Conservation (phyloP, 2,113 vertebrate species). For the Takifugu flavidus region DNA sequence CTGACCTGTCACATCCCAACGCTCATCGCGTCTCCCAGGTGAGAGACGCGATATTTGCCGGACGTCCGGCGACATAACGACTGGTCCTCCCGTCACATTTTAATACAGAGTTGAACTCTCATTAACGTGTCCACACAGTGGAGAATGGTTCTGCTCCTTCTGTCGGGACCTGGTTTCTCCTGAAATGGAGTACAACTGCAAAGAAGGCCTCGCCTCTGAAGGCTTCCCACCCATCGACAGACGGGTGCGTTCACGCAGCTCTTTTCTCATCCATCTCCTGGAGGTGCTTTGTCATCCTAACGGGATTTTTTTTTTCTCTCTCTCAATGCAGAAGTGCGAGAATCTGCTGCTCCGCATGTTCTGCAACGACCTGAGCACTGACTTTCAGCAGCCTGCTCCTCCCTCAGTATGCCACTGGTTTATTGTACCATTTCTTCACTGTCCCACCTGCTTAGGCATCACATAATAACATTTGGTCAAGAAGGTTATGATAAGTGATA, state of each 20-base stretch:
- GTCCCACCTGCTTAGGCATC: too few species aligned
- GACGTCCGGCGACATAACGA: too few species aligned
- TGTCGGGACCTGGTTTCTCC: slow-evolving; percentile 85
- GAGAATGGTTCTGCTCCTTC: slow-evolving; percentile 94
- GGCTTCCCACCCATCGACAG: slow-evolving; percentile 73
- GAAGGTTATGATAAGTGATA: too few species aligned
- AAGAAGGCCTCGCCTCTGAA: slow-evolving; percentile 56
- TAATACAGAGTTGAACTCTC: too few species aligned
- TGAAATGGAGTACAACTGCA: slow-evolving; percentile 86
- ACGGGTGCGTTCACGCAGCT: slow-evolving; percentile 72
- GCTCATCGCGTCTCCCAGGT: slow-evolving; percentile 92
- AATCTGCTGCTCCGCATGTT: slow-evolving; percentile 86
- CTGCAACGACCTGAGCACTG: slow-evolving; percentile 92
- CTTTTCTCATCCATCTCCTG: not conserved
- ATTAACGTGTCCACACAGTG: slow-evolving; percentile 70
- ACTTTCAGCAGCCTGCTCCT: slow-evolving; percentile 91
- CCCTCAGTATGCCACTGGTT: slow-evolving; percentile 75
- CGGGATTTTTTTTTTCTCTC: not conserved
- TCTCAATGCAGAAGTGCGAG: slow-evolving; percentile 83
- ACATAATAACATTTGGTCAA: too few species aligned
- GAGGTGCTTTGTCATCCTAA: not conserved
- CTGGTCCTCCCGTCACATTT: not conserved
- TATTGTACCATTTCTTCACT: not conserved
- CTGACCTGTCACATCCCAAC: slow-evolving; percentile 92
- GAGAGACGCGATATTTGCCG: slow-evolving; percentile 23